Percentiles rank a stretch among this genome's conserved stretches.
phyloP scores from a whole-genome alignment of 2,113 vertebrate genomes.

The Notarius lentiginosus region DNA sequence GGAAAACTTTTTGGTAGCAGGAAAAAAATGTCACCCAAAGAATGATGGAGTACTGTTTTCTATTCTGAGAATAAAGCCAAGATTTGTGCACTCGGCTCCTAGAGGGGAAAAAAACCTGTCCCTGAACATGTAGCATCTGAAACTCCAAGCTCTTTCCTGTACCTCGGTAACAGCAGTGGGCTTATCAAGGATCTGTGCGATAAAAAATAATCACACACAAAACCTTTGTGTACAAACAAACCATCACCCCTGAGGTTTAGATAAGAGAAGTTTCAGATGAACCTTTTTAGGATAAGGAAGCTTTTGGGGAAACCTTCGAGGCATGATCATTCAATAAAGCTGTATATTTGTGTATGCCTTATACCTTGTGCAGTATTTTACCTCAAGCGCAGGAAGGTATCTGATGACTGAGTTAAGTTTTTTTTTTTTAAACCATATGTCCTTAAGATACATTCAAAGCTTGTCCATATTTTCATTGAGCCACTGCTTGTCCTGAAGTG shows the following conservation, averaged over 20 bases:
- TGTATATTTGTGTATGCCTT: not conserved
- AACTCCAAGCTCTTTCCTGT: not conserved
- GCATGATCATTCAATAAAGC: not conserved
- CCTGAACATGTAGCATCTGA: slow-evolving; percentile 6
- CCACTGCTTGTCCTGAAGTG: not conserved
- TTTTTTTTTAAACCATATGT: not conserved
- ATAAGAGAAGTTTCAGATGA: slow-evolving; percentile 24
- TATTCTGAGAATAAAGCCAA: not conserved
- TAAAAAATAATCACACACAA: slow-evolving; percentile 34
- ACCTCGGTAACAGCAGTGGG: not conserved
- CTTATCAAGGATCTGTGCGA: slow-evolving; percentile 37
- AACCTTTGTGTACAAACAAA: slow-evolving; percentile 38
- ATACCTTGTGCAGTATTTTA: not conserved
- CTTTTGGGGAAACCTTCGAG: slow-evolving; percentile 19
- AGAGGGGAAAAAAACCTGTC: not conserved
- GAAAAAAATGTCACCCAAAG: not conserved
- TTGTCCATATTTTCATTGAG: not conserved
- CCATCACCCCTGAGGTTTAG: slow-evolving; percentile 4
- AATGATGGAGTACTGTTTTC: not conserved
- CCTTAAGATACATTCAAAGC: not conserved
- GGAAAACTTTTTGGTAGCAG: not conserved
- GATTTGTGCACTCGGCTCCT: not conserved
- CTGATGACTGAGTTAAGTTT: not conserved
- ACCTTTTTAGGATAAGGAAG: not conserved
- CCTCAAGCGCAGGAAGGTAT: not conserved